Evolutionary conservation across 2,113 vertebrate genomes (phyloP), one percentile per base, ranked within the genome.

Genomic region (Rhegmatorhina hoffmannsi): DNA sequence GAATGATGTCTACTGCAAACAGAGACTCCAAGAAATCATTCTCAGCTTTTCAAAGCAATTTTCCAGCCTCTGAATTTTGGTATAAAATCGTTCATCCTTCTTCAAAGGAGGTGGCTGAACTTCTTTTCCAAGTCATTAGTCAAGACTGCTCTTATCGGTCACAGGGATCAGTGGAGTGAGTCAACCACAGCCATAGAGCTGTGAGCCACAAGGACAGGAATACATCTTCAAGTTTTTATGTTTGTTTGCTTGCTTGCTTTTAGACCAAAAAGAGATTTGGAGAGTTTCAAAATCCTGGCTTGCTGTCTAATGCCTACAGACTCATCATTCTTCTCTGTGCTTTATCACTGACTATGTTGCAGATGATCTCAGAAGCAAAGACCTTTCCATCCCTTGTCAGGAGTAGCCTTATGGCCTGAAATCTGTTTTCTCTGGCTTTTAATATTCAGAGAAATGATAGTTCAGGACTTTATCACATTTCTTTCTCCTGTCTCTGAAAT

Each of bases 41-140:
- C 66, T 91, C 80, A 91, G 73, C 33, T 68, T 82, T 97, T 13
- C 52, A 96, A 97, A 96, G 89, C 77, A 95, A 96, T 98, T 98
- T 97, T 97, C 90, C 89, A 97, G 85, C 50, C 78, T 95, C 90
- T 95, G 92, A 9, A 83, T 97, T 96, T 95, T 85, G 25, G 86
- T 95, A 69, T 92, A 96, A 85, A 97, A 96, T 94, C 15, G 0
- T 97, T 94, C n/a, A 47, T 74, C 74, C 91, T 96, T 91, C 83
- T 84, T 95, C 88, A 96, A 62, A 82, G 24, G 11, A 53, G 21
- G 72, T 55, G 87, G 79, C 70, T 85, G 91, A 95, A 81, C 75
- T 96, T 95, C 93, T 76, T 59, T 93, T 92, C 85, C 66, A 90
- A 95, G 81, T 83, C 85, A 68, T 84, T 86, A 56, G 47, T 56